phyloP scores from a whole-genome alignment of 2,797 vertebrate species.

The Typhlichthys eigenmanni region DNA sequence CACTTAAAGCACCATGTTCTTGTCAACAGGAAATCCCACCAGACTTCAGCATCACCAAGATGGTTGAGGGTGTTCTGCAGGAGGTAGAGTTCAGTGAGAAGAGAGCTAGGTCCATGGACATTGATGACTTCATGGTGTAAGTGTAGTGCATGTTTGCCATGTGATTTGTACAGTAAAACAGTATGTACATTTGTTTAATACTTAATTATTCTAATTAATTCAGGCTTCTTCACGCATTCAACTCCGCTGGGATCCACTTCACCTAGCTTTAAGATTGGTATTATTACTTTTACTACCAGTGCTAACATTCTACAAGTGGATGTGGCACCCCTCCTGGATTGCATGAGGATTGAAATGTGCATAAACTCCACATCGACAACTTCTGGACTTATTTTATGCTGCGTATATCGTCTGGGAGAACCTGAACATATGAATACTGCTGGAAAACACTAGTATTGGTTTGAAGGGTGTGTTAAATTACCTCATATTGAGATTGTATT shows the following conservation, averaged over 20 bases:
- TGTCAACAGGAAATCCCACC: constrained; percentile 83
- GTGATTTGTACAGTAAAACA: neutral
- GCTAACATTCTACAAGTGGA: no score
- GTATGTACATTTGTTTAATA: neutral
- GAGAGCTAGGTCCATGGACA: constrained; percentile 93
- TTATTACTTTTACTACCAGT: no score
- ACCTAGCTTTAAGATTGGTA: constrained; percentile 62
- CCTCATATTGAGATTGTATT: constrained; percentile 60
- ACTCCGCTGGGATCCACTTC: constrained; percentile 94
- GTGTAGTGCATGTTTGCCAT: constrained; percentile 12
- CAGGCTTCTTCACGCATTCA: constrained; percentile 95
- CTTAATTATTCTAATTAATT: constrained; percentile 20
- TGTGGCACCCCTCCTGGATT: no score
- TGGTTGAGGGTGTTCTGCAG: constrained; percentile 86
- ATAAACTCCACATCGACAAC: no score
- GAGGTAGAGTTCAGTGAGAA: constrained; percentile 87
- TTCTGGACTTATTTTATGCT: neutral
- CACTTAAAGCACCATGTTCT: neutral
- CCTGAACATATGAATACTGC: constrained; percentile 5
- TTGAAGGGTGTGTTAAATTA: neutral
- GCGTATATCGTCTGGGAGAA: neutral
- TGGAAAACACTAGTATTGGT: constrained; percentile 4
- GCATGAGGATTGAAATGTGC: no score
- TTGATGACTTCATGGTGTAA: constrained; percentile 97
- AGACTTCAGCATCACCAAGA: constrained; percentile 90